Base-by-base conservation (phyloP, 2,113 vertebrate species). In the Prinia subflava region DNA sequence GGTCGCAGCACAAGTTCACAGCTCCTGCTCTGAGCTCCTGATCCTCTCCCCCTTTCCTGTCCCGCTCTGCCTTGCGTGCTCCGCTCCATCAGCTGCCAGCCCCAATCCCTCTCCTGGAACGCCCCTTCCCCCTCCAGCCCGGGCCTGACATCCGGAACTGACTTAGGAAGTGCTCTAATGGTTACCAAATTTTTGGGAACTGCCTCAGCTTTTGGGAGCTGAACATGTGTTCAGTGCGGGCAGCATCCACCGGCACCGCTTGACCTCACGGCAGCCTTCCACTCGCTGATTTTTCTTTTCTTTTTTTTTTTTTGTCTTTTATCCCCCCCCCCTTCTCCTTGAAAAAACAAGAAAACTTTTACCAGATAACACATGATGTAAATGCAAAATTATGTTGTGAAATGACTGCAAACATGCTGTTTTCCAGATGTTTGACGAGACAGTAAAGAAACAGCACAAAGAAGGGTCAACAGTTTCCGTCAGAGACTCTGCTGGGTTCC, bases 161-260 rank as follows among this genome's bases (percentile, higher is more conserved):
- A 97, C 98, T 98, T 98, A 97, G 99, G 99, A 99, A 99, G 98
- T 98, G 89, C 98, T 98, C 97, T 99, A 99, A 99, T 99, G 98
- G 99, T 99, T 99, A 98, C 99, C 99, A 99, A 99, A 99, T 98
- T 98, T 99, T 98, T 97, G 98, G 98, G 98, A 99, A 98, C 98
- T 97, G 98, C 97, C 97, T 98, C 95, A 97, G 97, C 80, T 97
- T 98, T 98, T 96, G 91, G 92, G 97, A 95, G 96, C 97, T 98
- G 98, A 99, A 99, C 99, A 99, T 98, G 95, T 99, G 99, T 98
- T 99, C 98, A 97, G 98, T 95, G 97, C 97, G 98, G 98, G 98
- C 98, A 98, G 98, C 98, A 98, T 98, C 98, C 98, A 98, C 98
- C 98, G 98, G 98, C 98, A 98, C 98, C 98, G 99, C 98, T 99